These are phyloP conservation scores for Oppia nitens DNA, from an alignment of 1,140 invertebrate genomes.

Conservation along the genomic window DNA sequence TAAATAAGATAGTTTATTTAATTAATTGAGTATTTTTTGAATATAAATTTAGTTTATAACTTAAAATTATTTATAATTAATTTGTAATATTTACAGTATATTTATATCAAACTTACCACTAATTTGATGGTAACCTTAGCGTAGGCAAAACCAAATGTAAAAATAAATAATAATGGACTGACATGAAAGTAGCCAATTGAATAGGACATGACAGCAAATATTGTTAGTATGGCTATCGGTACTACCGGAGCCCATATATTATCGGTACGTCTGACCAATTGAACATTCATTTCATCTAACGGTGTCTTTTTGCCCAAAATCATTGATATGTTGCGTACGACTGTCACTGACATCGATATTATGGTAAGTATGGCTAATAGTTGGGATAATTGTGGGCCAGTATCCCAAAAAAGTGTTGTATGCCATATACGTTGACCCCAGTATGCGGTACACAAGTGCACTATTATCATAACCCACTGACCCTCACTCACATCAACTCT, in stretches of 20 bases:
- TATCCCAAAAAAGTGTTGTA: background rate
- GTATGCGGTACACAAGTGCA: constrained; percentile 68
- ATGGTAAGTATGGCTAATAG: constrained; percentile 4
- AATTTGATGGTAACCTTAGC: constrained; percentile 20
- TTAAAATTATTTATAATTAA: background rate
- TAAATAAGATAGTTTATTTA: too few species aligned
- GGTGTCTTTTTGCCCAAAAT: constrained; percentile 11
- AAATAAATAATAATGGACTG: constrained; percentile 15
- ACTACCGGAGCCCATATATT: constrained; percentile 14
- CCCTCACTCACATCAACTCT: constrained; percentile 90
- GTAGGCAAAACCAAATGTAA: constrained; percentile 20
- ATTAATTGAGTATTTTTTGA: too few species aligned
- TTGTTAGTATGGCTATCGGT: constrained; percentile 9
- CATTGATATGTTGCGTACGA: constrained; percentile 5
- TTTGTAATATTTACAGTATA: background rate
- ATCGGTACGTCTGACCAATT: background rate
- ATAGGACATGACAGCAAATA: constrained; percentile 9
- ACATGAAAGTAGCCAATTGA: constrained; percentile 16
- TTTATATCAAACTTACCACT: constrained; percentile 18
- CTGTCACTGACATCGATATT: background rate
- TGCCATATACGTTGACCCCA: constrained; percentile 78
- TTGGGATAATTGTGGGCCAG: background rate
- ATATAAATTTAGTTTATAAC: too few species aligned
- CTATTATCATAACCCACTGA: constrained; percentile 75
- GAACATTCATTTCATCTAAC: constrained; percentile 7